Conservation (phyloP, 1,140 invertebrate species). For the Bombyx mandarina region DNA sequence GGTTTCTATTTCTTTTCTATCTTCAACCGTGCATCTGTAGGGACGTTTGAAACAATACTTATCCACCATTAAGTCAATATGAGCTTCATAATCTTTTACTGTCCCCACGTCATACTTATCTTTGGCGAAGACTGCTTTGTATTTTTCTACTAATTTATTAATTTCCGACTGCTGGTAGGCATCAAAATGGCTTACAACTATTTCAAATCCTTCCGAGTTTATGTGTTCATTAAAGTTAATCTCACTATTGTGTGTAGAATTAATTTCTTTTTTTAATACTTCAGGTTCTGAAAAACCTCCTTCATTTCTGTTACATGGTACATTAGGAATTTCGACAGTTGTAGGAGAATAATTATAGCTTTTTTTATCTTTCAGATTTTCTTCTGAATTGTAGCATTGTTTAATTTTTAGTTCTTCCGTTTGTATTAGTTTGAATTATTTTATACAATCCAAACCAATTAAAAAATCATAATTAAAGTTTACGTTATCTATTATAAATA, state of each 20-base stretch:
- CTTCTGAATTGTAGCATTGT: conserved; percentile 5
- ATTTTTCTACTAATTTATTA: conserved; percentile 6
- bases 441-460: conserved; percentile 7
- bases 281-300: conserved; percentile 3
- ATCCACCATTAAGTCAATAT: conserved; percentile 7
- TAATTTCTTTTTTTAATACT: conserved; percentile 6
- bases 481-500: conserved; percentile 17
- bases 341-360: neutral
- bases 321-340: conserved; percentile 9
- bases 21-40: conserved; percentile 11
- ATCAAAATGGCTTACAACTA: conserved; percentile 3
- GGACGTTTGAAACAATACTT: conserved; percentile 12
- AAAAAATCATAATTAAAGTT: conserved; percentile 11
- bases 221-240: neutral
- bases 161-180: conserved; percentile 6
- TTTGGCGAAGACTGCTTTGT: conserved; percentile 8
- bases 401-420: conserved; percentile 11
- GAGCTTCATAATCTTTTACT: conserved; percentile 7
- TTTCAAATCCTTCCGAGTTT: conserved; percentile 3
- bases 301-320: conserved; percentile 13
- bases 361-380: conserved; percentile 2
- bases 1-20: conserved; percentile 13
- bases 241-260: conserved; percentile 9
- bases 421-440: conserved; percentile 10
- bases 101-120: conserved; percentile 9